phyloP scores from a whole-genome alignment of 2,113 vertebrate species.

The Dissostichus mawsoni region DNA sequence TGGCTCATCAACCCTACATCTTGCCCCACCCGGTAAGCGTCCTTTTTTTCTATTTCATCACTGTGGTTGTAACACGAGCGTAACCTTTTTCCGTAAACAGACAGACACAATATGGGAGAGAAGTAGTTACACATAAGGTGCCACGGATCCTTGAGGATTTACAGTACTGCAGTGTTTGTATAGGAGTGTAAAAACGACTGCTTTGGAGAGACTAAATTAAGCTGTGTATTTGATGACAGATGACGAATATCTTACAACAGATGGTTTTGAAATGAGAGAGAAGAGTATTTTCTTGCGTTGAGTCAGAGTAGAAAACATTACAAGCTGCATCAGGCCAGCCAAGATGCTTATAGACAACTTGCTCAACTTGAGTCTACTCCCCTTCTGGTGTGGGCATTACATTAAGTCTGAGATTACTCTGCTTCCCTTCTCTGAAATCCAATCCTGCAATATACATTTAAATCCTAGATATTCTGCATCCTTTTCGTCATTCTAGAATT shows the following conservation, averaged over 20 bases:
- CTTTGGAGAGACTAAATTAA: conserved; percentile 70
- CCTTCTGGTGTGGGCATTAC: conserved; percentile 33
- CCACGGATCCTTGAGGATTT: conserved; percentile 38
- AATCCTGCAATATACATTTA: not conserved
- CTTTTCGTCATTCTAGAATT: not conserved
- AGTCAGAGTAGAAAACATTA: conserved; percentile 40
- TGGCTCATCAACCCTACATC: conserved; percentile 96
- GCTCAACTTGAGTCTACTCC: conserved; percentile 35
- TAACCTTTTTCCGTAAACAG: conserved; percentile 42
- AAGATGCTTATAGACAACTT: conserved; percentile 48
- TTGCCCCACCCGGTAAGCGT: conserved; percentile 98
- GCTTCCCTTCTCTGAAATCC: conserved; percentile 2
- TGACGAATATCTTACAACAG: conserved; percentile 74
- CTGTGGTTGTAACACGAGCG: conserved; percentile 25
- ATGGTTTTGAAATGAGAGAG: conserved; percentile 68
- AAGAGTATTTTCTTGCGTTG: conserved; percentile 43
- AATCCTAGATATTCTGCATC: not conserved
- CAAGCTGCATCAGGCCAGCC: conserved; percentile 33
- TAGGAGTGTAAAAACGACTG: conserved; percentile 32
- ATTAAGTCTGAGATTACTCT: conserved; percentile 22
- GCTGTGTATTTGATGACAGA: conserved; percentile 75
- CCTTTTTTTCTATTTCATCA: not conserved
- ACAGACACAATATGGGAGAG: conserved; percentile 44
- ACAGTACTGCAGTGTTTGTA: conserved; percentile 41
- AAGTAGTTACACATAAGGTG: conserved; percentile 47